phyloP scores from a whole-genome alignment of 2,797 vertebrate genomes.

The Thripadectes ignobilis region DNA sequence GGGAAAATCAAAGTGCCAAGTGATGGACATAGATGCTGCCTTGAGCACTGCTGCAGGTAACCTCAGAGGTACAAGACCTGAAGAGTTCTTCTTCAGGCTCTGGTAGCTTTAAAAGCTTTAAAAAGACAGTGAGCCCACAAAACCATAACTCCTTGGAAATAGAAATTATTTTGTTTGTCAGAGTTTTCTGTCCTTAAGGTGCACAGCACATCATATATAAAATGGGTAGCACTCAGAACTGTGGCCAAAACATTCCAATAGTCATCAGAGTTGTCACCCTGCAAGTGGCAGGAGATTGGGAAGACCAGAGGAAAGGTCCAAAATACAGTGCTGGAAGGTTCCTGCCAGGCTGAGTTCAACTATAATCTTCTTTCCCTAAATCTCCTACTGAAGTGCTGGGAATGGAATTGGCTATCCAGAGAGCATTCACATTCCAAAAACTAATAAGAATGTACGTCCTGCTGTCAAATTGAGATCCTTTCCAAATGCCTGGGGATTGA shows the following conservation, averaged over 20 bases:
- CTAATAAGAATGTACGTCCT: accelerated
- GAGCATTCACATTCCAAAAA: not conserved
- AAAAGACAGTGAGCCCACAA: not conserved
- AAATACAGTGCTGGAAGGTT: not conserved
- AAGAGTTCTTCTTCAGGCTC: not conserved
- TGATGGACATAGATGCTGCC: not conserved
- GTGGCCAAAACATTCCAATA: not conserved
- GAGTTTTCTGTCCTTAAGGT: not conserved
- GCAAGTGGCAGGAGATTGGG: not conserved
- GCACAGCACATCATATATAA: too few species aligned
- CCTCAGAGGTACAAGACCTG: not conserved
- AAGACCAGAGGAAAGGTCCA: not conserved
- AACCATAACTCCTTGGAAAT: not conserved
- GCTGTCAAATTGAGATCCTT: slow-evolving; percentile 29
- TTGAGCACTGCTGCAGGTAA: not conserved
- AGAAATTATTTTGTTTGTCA: not conserved
- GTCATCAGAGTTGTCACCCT: not conserved
- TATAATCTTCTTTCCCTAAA: not conserved
- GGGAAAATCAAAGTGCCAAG: slow-evolving; percentile 16
- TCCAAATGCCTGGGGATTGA: not conserved
- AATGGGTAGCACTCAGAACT: not conserved
- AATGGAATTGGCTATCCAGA: not conserved
- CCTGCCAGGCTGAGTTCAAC: not conserved
- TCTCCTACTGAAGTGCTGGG: not conserved
- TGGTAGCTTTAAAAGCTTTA: not conserved